phyloP scores from a whole-genome alignment of 2,113 vertebrate genomes.

The Aramus guarauna region DNA sequence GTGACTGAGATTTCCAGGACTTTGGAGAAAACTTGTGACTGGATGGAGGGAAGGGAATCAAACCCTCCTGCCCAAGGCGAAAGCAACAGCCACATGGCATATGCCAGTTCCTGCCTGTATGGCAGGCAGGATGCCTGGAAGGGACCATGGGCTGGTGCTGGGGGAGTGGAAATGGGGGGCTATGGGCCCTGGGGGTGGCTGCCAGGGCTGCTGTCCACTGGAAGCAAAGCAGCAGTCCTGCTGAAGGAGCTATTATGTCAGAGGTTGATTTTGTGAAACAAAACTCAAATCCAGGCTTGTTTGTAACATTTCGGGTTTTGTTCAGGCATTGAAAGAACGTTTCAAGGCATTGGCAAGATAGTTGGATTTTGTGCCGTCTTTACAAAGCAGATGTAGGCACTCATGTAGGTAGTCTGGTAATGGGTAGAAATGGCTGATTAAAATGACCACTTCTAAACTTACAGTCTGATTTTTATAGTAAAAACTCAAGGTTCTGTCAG shows the following conservation, averaged over 20 bases:
- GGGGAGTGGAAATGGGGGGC: not conserved
- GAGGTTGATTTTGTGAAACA: not conserved
- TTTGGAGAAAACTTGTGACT: not conserved
- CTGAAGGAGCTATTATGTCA: not conserved
- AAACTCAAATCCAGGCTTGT: not conserved
- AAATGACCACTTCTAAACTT: not conserved
- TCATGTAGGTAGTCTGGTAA: not conserved
- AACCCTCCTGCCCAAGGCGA: not conserved
- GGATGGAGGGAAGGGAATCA: not conserved
- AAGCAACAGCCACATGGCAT: not conserved
- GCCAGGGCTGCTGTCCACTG: not conserved
- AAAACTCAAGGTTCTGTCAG: not conserved
- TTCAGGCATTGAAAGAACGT: not conserved
- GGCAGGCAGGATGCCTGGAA: not conserved
- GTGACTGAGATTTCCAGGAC: not conserved
- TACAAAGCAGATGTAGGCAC: not conserved
- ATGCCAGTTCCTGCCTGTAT: not conserved
- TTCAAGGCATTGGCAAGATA: fast-evolving
- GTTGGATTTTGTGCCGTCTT: not conserved
- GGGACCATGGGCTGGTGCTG: not conserved
- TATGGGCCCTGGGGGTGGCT: fast-evolving
- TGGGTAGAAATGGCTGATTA: not conserved
- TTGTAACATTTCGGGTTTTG: not conserved
- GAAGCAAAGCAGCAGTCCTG: not conserved
- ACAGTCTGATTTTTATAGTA: not conserved